These are phyloP conservation scores for Drosophila simulans DNA, from an alignment of 1,140 invertebrate species.

Conservation along the genomic window DNA sequence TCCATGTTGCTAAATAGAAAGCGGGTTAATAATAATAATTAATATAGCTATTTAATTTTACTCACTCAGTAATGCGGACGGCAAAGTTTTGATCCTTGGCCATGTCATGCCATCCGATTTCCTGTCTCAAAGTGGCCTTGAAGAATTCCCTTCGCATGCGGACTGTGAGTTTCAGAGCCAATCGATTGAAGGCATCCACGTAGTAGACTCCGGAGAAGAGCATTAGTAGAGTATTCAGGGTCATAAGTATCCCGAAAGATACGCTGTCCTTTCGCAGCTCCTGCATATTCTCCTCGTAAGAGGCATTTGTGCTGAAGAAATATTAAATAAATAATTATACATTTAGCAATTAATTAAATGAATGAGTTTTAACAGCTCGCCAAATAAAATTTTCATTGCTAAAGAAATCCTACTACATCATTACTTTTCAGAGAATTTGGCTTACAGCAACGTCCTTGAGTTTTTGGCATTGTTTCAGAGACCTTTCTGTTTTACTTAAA, in stretches of 20 bases:
- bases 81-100: slow-evolving; percentile 93
- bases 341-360: too few species aligned
- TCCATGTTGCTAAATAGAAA: slow-evolving; percentile 90
- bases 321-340: neutral
- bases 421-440: neutral
- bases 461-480: neutral
- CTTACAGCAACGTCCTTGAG: neutral
- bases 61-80: slow-evolving; percentile 92
- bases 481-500: neutral
- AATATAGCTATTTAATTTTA: slow-evolving; percentile 60
- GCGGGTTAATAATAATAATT: too few species aligned
- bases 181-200: slow-evolving; percentile 88
- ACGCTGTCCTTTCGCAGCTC: slow-evolving; percentile 88
- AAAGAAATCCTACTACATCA: neutral
- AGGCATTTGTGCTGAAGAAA: slow-evolving; percentile 85
- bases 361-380: neutral
- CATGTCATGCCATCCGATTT: slow-evolving; percentile 96
- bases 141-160: slow-evolving; percentile 90
- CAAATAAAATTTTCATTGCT: neutral
- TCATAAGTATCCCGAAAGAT: slow-evolving; percentile 88
- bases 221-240: slow-evolving; percentile 86
- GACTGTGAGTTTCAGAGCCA: slow-evolving; percentile 88
- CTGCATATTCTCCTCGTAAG: slow-evolving; percentile 86
- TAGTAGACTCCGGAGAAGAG: slow-evolving; percentile 88
- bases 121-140: slow-evolving; percentile 91